Evolutionary conservation across 2,797 vertebrate genomes (phyloP), one percentile per base, ranked within the genome.

Genomic region (Platyrinchus mystaceus): DNA sequence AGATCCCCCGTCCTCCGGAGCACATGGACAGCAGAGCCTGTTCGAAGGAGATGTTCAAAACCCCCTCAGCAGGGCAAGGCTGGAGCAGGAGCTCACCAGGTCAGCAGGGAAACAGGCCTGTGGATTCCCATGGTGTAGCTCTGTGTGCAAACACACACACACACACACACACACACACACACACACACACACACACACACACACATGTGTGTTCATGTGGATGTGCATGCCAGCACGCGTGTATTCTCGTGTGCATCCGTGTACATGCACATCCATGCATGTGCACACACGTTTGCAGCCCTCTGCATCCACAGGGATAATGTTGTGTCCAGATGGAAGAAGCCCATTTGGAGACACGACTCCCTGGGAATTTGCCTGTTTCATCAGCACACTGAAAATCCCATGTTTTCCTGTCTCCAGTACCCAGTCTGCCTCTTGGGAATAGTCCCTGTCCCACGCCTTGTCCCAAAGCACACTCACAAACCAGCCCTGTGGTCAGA

Each of bases 51-150:
- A 50, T 27, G 23, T 50, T 79, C 53, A n/a, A 71, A 28, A 15
- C 2, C 0, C 23, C 27, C 18, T 59, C 50, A 26, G 12, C 0
- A 0, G 27, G n/a, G 18, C 34, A 76, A 55, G 10, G 30, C 52
- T 79, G 73, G 68, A 75, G 37, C 37, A 50, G 63, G 52, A 89
- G 8, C 37, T 16, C 43, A 26, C 4, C 0, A 1, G 2, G 0
- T 30, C 1, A 0, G 43, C 47, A 26, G 12, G 9, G 26, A 87
- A 77, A 58, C 1, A 16, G 10, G 43, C 27, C 20, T 2, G 0
- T 2, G 11, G 24, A 22, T 27, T 66, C 39, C 39, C 2, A 1
- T 66, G 32, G 32, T 28, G 39, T 5, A 69, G 28, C 41, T 69
- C 26, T 28, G 46, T 19, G 9, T 1, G 0, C 30, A 13, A n/a